phyloP scores from a whole-genome alignment of 2,113 vertebrate species.

The Otis tarda region DNA sequence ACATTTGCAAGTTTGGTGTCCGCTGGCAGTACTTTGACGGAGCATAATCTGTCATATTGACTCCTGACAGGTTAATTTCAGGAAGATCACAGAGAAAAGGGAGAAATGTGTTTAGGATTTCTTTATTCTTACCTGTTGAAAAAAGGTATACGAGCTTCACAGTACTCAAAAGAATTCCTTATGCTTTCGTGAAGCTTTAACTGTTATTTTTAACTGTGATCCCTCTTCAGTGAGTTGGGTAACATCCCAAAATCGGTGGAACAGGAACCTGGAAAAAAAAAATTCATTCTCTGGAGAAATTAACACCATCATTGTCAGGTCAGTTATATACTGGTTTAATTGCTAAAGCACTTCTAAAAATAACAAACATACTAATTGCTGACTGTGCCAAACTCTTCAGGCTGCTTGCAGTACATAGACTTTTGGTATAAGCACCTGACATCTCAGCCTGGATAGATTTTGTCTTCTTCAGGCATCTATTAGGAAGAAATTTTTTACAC shows the following conservation, averaged over 20 bases:
- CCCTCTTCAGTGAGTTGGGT: conserved; percentile 86
- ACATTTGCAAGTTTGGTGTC: neutral
- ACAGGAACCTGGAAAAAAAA: conserved; percentile 84
- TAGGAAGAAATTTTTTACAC: too few relatives aligned
- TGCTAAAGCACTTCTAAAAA: neutral
- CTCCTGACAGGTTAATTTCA: neutral
- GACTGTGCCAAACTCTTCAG: neutral
- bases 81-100: neutral
- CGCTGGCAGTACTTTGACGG: neutral
- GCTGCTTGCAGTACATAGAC: neutral
- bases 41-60: neutral
- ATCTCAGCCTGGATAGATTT: neutral
- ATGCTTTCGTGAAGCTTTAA: conserved; percentile 94
- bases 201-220: conserved; percentile 78
- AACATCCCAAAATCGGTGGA: conserved; percentile 90
- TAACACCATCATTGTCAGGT: neutral
- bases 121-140: conserved; percentile 86
- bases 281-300: conserved; percentile 30
- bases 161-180: conserved; percentile 92
- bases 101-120: neutral
- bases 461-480: neutral
- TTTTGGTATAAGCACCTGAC: neutral
- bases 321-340: neutral
- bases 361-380: neutral
- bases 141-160: conserved; percentile 89